Evolutionary conservation across 2,888 invertebrate species (phyloP).

Genomic region (Crematogaster levior): DNA sequence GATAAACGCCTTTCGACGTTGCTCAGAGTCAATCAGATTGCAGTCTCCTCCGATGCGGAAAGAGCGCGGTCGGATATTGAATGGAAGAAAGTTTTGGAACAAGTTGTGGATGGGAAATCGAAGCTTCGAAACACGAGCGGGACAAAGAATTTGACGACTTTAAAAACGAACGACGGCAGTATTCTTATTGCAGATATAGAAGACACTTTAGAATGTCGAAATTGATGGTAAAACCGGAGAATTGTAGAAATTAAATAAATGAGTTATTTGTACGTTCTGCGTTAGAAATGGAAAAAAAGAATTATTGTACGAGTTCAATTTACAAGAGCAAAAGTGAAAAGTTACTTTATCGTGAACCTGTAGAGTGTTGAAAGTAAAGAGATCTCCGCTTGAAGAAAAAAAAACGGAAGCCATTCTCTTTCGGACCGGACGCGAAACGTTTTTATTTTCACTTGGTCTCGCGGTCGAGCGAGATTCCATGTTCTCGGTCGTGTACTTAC

Average conservation of each 20-base stretch:
- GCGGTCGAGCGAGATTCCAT: constrained; percentile 23
- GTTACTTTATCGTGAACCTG: background rate
- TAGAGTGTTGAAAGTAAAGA: background rate
- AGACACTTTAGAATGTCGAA: background rate
- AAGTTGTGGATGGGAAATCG: constrained; percentile 25
- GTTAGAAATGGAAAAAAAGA: background rate
- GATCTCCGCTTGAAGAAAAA: background rate
- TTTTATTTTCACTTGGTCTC: constrained; percentile 32
- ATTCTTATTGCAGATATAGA: background rate
- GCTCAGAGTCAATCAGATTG: constrained; percentile 46
- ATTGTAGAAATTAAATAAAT: background rate
- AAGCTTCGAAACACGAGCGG: background rate
- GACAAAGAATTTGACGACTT: constrained; percentile 18
- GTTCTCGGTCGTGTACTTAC: constrained; percentile 1
- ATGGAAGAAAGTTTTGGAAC: constrained; percentile 22
- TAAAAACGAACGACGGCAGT: background rate
- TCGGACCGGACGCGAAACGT: constrained; percentile 26
- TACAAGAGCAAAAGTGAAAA: background rate
- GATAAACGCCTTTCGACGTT: constrained; percentile 39
- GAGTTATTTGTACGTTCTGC: background rate
- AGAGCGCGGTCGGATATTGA: constrained; percentile 31
- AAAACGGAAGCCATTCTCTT: constrained; percentile 24
- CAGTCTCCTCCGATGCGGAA: background rate
- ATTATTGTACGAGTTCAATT: background rate
- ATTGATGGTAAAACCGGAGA: background rate